Evolutionary conservation across 2,888 invertebrate genomes (phyloP).

Genomic region (Epinotia brunnichana): DNA sequence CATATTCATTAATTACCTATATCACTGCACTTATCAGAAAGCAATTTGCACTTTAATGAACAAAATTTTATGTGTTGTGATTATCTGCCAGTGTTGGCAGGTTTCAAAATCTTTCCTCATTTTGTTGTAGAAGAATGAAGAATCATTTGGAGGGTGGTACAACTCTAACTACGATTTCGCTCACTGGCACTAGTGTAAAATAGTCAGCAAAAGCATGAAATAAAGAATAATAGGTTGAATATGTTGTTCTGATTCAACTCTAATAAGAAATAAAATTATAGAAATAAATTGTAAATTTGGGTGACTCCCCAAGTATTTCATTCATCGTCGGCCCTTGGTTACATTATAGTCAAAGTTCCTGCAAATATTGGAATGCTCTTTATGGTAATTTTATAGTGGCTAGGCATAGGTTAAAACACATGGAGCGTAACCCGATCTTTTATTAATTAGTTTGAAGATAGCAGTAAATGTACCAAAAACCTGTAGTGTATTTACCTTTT

Average conservation of each 20-base stretch:
- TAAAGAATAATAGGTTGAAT: background rate
- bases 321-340: too few species aligned
- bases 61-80: background rate
- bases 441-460: too few species aligned
- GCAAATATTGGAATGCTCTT: too few species aligned
- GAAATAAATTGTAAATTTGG: too few species aligned
- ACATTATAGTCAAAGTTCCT: too few species aligned
- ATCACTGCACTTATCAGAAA: background rate
- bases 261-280: too few species aligned
- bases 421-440: too few species aligned
- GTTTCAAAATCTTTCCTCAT: background rate
- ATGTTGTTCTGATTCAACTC: background rate
- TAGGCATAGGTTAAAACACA: too few species aligned
- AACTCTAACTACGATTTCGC: background rate
- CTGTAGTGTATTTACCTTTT: too few species aligned
- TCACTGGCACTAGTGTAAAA: background rate
- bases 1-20: background rate
- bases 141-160: background rate
- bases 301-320: too few species aligned
- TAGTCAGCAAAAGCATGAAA: background rate
- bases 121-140: background rate
- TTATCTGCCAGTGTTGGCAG: background rate
- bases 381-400: too few species aligned
- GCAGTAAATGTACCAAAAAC: too few species aligned
- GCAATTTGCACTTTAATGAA: conserved; percentile 5